Percentiles rank a stretch among this genome's conserved stretches.
These are phyloP conservation scores for Ameiurus melas DNA, from an alignment of 2,113 vertebrate genomes.

Conservation along the genomic window DNA sequence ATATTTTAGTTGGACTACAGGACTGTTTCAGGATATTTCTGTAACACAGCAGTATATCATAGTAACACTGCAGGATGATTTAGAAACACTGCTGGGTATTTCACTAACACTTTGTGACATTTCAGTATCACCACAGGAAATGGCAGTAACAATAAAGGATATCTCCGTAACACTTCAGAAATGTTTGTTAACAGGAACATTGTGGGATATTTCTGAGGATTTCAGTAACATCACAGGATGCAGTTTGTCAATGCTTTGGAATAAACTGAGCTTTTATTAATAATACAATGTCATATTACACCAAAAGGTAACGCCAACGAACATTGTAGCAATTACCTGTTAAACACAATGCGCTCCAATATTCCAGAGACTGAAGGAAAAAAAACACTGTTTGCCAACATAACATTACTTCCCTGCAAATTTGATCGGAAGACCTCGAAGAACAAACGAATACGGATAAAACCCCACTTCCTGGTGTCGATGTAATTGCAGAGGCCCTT, in stretches of 20 bases:
- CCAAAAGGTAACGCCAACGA: background rate
- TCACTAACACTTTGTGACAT: background rate
- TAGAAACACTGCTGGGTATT: too few relatives aligned
- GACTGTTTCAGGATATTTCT: too few relatives aligned
- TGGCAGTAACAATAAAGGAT: background rate
- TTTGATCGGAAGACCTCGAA: constrained; percentile 56
- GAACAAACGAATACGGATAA: constrained; percentile 60
- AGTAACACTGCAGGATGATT: too few relatives aligned
- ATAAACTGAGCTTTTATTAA: too few relatives aligned
- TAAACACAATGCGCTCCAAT: background rate
- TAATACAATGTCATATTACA: too few relatives aligned
- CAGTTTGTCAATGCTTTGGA: too few relatives aligned
- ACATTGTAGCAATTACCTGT: background rate
- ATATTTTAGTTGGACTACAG: background rate
- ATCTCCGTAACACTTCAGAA: background rate
- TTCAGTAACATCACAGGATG: too few relatives aligned
- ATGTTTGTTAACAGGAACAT: too few relatives aligned
- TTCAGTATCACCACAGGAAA: too few relatives aligned
- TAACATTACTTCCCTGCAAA: constrained; percentile 39
- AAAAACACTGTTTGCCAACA: constrained; percentile 46
- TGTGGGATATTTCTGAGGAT: too few relatives aligned
- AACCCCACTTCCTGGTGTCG: constrained; percentile 70
- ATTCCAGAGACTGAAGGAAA: background rate
- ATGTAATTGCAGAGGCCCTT: constrained; percentile 76
- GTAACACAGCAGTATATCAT: too few relatives aligned